Conservation (phyloP, 1,140 invertebrate genomes). For the Medauroidea extradentata region DNA sequence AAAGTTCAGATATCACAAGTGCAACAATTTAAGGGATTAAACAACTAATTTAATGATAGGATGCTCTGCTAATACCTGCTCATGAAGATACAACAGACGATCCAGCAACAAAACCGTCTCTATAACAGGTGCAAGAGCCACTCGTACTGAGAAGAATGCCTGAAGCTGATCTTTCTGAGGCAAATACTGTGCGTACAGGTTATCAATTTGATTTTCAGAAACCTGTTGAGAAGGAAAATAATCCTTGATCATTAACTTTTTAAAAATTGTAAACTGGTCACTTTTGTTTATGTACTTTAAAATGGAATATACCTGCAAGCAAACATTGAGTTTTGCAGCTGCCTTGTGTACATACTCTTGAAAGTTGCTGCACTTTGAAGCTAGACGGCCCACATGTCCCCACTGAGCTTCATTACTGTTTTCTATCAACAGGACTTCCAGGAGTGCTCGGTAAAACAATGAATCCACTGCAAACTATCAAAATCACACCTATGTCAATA, state of each 20-base stretch:
- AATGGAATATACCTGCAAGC: slow-evolving; percentile 26
- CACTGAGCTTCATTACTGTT: slow-evolving; percentile 28
- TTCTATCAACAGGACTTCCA: slow-evolving; percentile 58
- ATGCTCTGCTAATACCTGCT: slow-evolving; percentile 59
- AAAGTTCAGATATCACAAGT: no score
- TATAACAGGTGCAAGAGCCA: slow-evolving; percentile 74
- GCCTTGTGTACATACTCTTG: slow-evolving; percentile 60
- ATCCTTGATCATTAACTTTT: no score
- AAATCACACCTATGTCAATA: no score
- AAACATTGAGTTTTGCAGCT: slow-evolving; percentile 47
- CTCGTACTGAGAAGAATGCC: slow-evolving; percentile 75
- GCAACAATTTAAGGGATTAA: no score
- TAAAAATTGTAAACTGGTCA: no score
- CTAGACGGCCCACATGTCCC: slow-evolving; percentile 43
- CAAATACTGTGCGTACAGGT: slow-evolving; percentile 45
- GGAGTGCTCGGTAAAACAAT: slow-evolving; percentile 65
- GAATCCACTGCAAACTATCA: slow-evolving; percentile 49
- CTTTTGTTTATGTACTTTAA: no score
- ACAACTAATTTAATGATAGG: no score
- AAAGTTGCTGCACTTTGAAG: slow-evolving; percentile 53
- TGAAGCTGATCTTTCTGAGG: slow-evolving; percentile 59
- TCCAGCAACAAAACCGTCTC: slow-evolving; percentile 83
- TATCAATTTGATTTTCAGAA: slow-evolving; percentile 44
- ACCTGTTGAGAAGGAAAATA: slow-evolving; percentile 42
- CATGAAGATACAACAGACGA: slow-evolving; percentile 71